A percentile compares a stretch with the other conserved stretches of the same genome.
These are phyloP conservation scores for Pseudocheirus occidentalis DNA, from an alignment of 2,797 vertebrate species.

Conservation along the genomic window DNA sequence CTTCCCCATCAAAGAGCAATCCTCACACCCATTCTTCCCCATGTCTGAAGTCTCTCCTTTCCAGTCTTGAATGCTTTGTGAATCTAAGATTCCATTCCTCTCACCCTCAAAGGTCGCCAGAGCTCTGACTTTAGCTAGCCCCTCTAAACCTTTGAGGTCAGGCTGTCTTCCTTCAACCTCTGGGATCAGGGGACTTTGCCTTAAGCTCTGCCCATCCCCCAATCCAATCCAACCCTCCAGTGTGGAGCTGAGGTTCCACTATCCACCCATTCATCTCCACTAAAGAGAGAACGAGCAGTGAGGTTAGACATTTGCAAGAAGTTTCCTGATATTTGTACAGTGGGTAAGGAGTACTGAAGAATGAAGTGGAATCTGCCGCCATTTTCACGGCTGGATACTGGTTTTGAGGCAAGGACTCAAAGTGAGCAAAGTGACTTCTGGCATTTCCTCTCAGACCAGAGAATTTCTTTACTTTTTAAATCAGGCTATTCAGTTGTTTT, in stretches of 20 bases:
- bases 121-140: not conserved
- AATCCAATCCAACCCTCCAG: not conserved
- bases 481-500: not conserved
- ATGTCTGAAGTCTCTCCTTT: not conserved
- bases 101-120: not conserved
- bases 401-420: not conserved
- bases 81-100: not conserved
- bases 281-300: not conserved
- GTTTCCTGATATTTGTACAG: not conserved
- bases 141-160: not conserved
- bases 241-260: not conserved
- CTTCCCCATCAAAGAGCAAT: not conserved
- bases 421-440: not conserved
- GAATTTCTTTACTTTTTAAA: not conserved
- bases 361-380: not conserved
- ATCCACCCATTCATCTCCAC: not conserved
- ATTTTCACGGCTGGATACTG: not conserved
- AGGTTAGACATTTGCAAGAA: not conserved
- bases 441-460: not conserved
- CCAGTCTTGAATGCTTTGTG: not conserved
- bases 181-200: not conserved
- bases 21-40: not conserved
- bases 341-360: not conserved
- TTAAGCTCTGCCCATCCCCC: not conserved
- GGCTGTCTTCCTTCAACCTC: not conserved